Percentiles rank a stretch among this genome's conserved stretches.
These are phyloP conservation scores for Falcaria lacertinaria DNA, from an alignment of 2,888 invertebrate genomes.

Conservation along the genomic window DNA sequence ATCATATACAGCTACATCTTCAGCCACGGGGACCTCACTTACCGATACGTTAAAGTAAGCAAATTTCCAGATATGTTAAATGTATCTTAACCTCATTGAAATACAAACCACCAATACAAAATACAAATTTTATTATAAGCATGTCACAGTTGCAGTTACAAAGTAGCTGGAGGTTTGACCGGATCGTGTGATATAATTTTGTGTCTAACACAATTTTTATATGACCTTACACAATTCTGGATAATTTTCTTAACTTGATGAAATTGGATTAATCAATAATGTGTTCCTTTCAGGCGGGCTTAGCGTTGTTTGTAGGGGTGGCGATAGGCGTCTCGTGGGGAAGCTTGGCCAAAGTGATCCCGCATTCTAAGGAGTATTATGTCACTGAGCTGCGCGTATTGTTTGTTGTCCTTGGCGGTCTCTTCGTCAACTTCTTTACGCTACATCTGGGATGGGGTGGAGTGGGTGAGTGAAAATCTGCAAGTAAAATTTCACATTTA, in stretches of 20 bases:
- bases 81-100: no score
- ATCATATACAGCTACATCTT: constrained; percentile 55
- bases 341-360: constrained; percentile 48
- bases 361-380: constrained; percentile 49
- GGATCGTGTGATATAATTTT: no score
- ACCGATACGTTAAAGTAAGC: constrained; percentile 56
- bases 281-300: constrained; percentile 46
- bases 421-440: constrained; percentile 53
- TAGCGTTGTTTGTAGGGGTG: constrained; percentile 52
- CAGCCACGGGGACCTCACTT: constrained; percentile 40
- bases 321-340: constrained; percentile 59
- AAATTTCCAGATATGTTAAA: no score
- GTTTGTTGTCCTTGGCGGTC: constrained; percentile 56
- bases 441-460: constrained; percentile 60
- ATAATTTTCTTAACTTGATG: no score
- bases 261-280: no score
- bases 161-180: no score
- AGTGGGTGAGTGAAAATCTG: constrained; percentile 44
- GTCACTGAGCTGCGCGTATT: constrained; percentile 57
- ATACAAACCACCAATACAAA: no score
- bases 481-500: no score
- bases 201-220: no score
- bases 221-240: no score
- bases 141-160: no score
- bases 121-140: no score